Base-by-base conservation (phyloP, 2,113 vertebrate species). In the Oceanodroma tethys region DNA sequence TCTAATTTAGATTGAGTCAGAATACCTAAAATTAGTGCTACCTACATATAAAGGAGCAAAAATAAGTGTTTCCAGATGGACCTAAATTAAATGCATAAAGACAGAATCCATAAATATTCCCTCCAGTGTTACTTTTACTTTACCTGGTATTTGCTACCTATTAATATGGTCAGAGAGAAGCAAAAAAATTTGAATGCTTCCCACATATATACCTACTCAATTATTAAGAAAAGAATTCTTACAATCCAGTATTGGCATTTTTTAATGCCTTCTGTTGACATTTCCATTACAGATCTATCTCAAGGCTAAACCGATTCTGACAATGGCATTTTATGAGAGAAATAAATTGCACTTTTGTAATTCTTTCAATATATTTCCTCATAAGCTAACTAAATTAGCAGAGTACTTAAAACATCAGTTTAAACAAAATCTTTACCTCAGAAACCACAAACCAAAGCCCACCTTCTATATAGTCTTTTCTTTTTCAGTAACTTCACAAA, bases 1-100 rank as follows among this genome's bases (percentile, higher is more conserved):
- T 66, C 62, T 66, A 73, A 81, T 86, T 81, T 92, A 83, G 48
- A 58, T 29, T 88, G 86, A 93, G 40, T 86, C 71, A 95, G 67
- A 95, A 88, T 76, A 76, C 22, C 81, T 83, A 90, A 88, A 95
- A 93, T 93, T 76, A 95, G 40, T 70, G 58, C 79, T 86, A 95
- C 36, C 40, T 90, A 93, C 88, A 60, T 65, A 59, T 56, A 72
- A 79, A 88, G 40, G 16, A 82, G 52, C 10, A 88, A 74, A 76
- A 95, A 32, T 60, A 71, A 89, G 26, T 27, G 29, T 73, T 94
- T 94, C 80, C 94, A 95, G 71, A 83, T 85, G 90, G 86, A 91
- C 62, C 71, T 68, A 90, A 93, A 95, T 83, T 86, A 86, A 91
- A 95, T 55, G 42, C 59, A 83, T 59, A 76, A 95, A 88, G 68